Conservation (phyloP, 2,113 vertebrate genomes). For the Pandion haliaetus region DNA sequence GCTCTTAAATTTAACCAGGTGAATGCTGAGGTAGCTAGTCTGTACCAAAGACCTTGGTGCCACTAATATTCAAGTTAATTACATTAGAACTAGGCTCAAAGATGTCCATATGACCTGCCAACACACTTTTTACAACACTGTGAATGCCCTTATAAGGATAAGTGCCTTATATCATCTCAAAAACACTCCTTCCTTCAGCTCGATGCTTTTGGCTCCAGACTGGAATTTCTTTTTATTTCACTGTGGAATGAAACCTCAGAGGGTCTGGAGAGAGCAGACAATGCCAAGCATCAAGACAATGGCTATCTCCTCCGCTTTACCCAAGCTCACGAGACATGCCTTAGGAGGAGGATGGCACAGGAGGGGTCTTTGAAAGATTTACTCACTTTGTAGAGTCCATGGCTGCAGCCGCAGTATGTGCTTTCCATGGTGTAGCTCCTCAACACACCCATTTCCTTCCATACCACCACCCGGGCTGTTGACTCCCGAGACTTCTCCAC, state of each 20-base stretch:
- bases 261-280: background rate
- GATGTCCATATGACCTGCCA: background rate
- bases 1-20: background rate
- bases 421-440: slow-evolving; percentile 96
- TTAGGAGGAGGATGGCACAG: background rate
- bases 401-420: slow-evolving; percentile 90
- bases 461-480: slow-evolving; percentile 89
- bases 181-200: background rate
- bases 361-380: background rate
- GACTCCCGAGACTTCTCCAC: slow-evolving; percentile 90
- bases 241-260: background rate
- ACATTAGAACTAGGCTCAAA: background rate
- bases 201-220: background rate
- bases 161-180: background rate
- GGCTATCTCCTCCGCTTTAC: rapidly evolving
- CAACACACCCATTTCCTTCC: slow-evolving; percentile 88
- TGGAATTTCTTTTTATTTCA: background rate
- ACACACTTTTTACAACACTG: background rate
- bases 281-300: background rate
- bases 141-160: background rate
- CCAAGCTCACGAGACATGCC: background rate
- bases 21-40: background rate
- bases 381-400: slow-evolving; percentile 89
- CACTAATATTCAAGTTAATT: background rate
- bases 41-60: background rate